These are phyloP conservation scores for Drosophila grimshawi DNA, from an alignment of 1,140 invertebrate species.

Conservation along the genomic window DNA sequence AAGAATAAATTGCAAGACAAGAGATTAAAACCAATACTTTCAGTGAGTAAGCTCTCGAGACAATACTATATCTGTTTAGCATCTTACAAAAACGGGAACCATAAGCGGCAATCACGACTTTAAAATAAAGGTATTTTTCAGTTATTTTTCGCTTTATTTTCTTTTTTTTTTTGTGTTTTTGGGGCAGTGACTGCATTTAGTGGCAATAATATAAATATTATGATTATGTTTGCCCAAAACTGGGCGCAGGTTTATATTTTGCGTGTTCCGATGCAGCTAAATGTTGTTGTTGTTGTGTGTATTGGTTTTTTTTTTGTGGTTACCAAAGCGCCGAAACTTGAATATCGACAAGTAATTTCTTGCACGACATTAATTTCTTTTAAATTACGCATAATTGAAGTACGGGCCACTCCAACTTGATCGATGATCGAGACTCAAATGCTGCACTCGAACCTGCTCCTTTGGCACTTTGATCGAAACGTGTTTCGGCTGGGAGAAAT, in stretches of 20 bases:
- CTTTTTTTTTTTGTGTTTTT: conserved; percentile 34
- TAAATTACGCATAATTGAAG: conserved; percentile 83
- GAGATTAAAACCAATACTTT: too few relatives aligned
- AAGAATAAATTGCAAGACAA: too few relatives aligned
- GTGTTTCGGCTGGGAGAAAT: conserved; percentile 58
- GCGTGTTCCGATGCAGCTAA: conserved; percentile 56
- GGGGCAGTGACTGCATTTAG: conserved; percentile 64
- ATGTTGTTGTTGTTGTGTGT: conserved; percentile 46
- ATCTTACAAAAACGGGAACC: too few relatives aligned
- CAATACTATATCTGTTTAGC: too few relatives aligned
- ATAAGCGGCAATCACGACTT: not conserved
- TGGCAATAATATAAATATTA: conserved; percentile 77
- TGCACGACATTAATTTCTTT: conserved; percentile 83
- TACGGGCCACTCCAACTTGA: conserved; percentile 69
- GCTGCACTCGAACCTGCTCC: conserved; percentile 32
- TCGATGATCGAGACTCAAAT: conserved; percentile 58
- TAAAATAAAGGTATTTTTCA: conserved; percentile 4
- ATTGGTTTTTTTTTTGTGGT: conserved; percentile 3
- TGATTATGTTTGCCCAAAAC: conserved; percentile 57
- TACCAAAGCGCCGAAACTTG: conserved; percentile 39
- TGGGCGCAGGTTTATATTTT: conserved; percentile 68
- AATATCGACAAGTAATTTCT: conserved; percentile 77
- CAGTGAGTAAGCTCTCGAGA: too few relatives aligned
- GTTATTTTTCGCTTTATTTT: conserved; percentile 16
- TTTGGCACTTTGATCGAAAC: conserved; percentile 47